Evolutionary conservation across 2,113 vertebrate species (phyloP).

Genomic region (Synchiropus splendidus): DNA sequence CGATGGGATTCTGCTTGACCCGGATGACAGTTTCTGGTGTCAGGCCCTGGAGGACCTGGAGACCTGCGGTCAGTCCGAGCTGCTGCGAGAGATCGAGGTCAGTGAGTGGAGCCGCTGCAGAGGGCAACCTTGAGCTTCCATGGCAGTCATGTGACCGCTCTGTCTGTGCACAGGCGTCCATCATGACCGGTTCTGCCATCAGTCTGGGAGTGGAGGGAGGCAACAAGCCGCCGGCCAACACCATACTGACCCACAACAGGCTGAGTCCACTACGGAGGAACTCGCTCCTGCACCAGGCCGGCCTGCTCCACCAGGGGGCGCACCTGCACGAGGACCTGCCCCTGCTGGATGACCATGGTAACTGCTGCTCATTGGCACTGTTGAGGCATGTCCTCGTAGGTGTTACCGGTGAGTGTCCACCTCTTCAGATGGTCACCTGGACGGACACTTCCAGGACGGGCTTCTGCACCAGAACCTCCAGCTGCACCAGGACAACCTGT

Average conservation of each 20-base stretch:
- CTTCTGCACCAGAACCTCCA: slow-evolving; percentile 35
- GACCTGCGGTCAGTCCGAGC: slow-evolving; percentile 94
- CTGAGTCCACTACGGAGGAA: slow-evolving; percentile 66
- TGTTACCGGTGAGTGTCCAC: neutral
- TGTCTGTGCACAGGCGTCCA: slow-evolving; percentile 78
- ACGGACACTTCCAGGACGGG: slow-evolving; percentile 33
- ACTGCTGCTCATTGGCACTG: neutral
- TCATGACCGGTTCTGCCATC: slow-evolving; percentile 88
- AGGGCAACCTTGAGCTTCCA: too few relatives aligned
- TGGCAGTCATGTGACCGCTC: neutral
- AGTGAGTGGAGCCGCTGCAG: too few relatives aligned
- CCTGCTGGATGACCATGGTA: slow-evolving; percentile 46
- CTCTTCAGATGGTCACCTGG: slow-evolving; percentile 31
- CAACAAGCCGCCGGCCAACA: slow-evolving; percentile 65
- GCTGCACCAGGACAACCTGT: slow-evolving; percentile 38
- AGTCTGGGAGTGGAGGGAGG: slow-evolving; percentile 74
- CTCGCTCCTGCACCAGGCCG: slow-evolving; percentile 51
- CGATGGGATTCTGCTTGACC: slow-evolving; percentile 77
- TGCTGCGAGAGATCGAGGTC: slow-evolving; percentile 96
- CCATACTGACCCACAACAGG: slow-evolving; percentile 58
- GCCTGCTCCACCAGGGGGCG: slow-evolving; percentile 33
- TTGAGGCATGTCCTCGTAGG: too few relatives aligned
- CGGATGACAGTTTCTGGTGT: slow-evolving; percentile 91
- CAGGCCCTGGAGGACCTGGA: slow-evolving; percentile 96
- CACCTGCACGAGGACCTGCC: slow-evolving; percentile 46